Percentiles rank a stretch among this genome's conserved stretches.
These are phyloP conservation scores for Mesopsocus fuscifrons DNA, from an alignment of 2,888 invertebrate genomes.

Conservation along the genomic window DNA sequence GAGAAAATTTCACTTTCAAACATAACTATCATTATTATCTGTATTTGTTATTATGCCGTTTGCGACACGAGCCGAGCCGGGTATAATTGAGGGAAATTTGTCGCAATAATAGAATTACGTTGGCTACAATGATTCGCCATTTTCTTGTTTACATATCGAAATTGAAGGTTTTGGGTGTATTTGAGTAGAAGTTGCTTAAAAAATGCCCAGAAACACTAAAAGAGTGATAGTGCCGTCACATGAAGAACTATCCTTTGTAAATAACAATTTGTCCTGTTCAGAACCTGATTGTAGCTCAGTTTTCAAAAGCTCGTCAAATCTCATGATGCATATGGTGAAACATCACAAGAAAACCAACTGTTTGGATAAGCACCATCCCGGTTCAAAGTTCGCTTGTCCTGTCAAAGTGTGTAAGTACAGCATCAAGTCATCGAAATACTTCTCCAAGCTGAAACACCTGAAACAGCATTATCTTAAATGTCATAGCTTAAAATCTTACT, in stretches of 20 bases:
- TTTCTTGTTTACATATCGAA: too few relatives aligned
- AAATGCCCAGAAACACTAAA: background rate
- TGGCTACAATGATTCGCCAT: too few relatives aligned
- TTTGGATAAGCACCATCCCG: background rate
- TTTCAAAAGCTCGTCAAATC: conserved; percentile 1
- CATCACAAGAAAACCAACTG: background rate
- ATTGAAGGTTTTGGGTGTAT: too few relatives aligned
- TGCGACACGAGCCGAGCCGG: too few relatives aligned
- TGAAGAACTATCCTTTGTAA: background rate
- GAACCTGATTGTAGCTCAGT: background rate
- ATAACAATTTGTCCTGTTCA: background rate
- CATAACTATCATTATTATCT: too few relatives aligned
- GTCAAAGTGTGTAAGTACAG: background rate
- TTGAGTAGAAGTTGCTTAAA: too few relatives aligned
- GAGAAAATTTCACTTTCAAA: too few relatives aligned
- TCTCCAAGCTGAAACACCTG: conserved; percentile 1
- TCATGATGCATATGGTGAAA: conserved; percentile 7
- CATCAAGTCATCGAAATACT: background rate
- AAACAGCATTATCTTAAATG: conserved; percentile 5
- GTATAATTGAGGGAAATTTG: too few relatives aligned
- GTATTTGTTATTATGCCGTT: too few relatives aligned
- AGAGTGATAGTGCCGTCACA: background rate
- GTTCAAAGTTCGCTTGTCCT: conserved; percentile 5
- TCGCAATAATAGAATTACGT: too few relatives aligned
- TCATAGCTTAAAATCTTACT: background rate